Evolutionary conservation across 2,888 invertebrate genomes (phyloP), one percentile per base, ranked within the genome.

Genomic region (Orchestes rusci): DNA sequence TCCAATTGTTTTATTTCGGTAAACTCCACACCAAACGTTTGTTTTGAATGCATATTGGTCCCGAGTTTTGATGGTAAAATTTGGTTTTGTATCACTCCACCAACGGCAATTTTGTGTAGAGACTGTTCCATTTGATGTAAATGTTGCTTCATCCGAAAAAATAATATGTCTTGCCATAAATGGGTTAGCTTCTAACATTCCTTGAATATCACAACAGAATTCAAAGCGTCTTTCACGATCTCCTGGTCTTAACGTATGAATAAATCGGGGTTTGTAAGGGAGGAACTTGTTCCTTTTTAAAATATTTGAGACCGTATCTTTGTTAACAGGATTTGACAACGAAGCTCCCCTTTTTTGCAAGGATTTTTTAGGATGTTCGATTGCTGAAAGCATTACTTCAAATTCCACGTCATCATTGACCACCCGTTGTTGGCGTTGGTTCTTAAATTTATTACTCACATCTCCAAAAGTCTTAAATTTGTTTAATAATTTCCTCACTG

Each of bases 31-130:
- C 37, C 31, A n/a, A n/a, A 37, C 20, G 20, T 43, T 37, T 13
- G 31, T 43, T 42, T 36, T 36, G 16, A 42, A 39, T 15, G 12
- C 20, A 29, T 42, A 42, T 16, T 35, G 23, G 16, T 41, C 20
- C 8, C 33, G 27, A 41, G 41, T 35, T 15, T 36, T 42, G 17
- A 36, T 36, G 10, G 28, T 42, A 16, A 42, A 42, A 13, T 42
- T 12, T n/a, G 35, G 23, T 7, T 23, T 23, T 7, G 23, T 23
- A 23, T 23, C 23, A 23, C 5, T 23, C 23, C 23, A 23, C 23
- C 23, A 23, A 23, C 10, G 23, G 23, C 23, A 23, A 23, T 23
- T 23, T 23, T 10, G 23, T 5, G 23, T 7, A 23, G 7, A 23
- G 23, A 23, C 10, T 23, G 10, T 23, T 23, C 23, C 23, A 23